Evolutionary conservation across 2,888 invertebrate genomes (phyloP).

Genomic region (Lochmaea crataegi): DNA sequence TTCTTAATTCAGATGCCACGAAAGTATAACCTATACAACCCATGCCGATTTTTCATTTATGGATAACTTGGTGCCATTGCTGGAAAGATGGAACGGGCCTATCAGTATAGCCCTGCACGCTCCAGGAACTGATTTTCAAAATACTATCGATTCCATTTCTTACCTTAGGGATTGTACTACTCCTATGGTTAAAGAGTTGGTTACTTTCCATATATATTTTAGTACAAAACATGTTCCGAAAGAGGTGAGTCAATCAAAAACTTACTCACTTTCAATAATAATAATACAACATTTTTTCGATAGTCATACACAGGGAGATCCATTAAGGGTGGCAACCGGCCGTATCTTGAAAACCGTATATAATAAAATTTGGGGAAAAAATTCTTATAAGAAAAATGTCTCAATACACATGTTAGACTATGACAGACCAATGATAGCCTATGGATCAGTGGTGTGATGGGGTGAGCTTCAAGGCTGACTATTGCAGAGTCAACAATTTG

Average conservation of each 20-base stretch:
- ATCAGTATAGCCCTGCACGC: slow-evolving; percentile 89
- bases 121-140: slow-evolving; percentile 84
- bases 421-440: too few species aligned
- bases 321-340: too few species aligned
- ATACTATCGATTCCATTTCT: slow-evolving; percentile 82
- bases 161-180: slow-evolving; percentile 83
- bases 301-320: too few species aligned
- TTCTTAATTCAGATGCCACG: slow-evolving; percentile 74
- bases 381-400: too few species aligned
- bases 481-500: too few species aligned
- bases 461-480: too few species aligned
- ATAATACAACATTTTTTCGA: neutral
- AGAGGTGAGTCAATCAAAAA: slow-evolving; percentile 64
- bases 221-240: slow-evolving; percentile 87
- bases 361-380: too few species aligned
- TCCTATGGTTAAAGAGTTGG: slow-evolving; percentile 79
- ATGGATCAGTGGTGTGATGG: too few species aligned
- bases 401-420: too few species aligned
- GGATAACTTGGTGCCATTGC: slow-evolving; percentile 86
- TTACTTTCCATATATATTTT: slow-evolving; percentile 92
- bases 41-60: slow-evolving; percentile 93
- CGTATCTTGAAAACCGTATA: too few species aligned
- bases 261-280: neutral
- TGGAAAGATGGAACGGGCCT: slow-evolving; percentile 89
- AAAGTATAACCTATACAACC: slow-evolving; percentile 90